Evolutionary conservation across 1,140 invertebrate genomes (phyloP).

Genomic region (Drosophila murphyi): DNA sequence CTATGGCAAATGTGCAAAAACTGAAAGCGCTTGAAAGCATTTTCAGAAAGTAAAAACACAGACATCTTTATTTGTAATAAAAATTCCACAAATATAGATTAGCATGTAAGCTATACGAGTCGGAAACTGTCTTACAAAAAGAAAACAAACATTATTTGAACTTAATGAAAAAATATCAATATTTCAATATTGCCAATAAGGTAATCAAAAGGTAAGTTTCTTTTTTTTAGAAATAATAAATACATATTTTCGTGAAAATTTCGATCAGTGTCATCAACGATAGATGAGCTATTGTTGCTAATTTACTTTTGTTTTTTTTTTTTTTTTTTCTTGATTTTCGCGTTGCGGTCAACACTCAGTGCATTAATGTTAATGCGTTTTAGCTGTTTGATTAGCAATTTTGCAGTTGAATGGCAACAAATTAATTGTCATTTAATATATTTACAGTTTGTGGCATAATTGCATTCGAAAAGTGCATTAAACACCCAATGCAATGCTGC

Average conservation of each 20-base stretch:
- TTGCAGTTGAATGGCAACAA: constrained; percentile 66
- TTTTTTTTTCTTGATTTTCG: constrained; percentile 19
- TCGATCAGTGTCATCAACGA: neutral
- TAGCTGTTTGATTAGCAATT: constrained; percentile 64
- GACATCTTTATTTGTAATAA: no score
- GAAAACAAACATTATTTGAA: no score
- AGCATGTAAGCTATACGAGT: no score
- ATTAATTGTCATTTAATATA: constrained; percentile 78
- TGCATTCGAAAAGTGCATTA: constrained; percentile 74
- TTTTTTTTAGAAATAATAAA: neutral
- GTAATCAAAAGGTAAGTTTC: no score
- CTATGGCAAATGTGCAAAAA: no score
- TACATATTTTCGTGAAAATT: neutral
- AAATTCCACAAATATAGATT: no score
- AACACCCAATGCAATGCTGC: constrained; percentile 32
- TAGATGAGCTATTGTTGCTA: neutral
- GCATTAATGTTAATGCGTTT: constrained; percentile 73
- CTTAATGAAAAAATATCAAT: no score
- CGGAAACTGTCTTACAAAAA: no score
- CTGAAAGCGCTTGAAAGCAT: no score
- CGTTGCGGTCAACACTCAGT: constrained; percentile 11
- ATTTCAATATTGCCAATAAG: neutral
- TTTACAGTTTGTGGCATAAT: constrained; percentile 53
- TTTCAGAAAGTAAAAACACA: no score
- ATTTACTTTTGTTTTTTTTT: constrained; percentile 5